Evolutionary conservation across 2,888 invertebrate genomes (phyloP).

Genomic region (Bellardia pandia): DNA sequence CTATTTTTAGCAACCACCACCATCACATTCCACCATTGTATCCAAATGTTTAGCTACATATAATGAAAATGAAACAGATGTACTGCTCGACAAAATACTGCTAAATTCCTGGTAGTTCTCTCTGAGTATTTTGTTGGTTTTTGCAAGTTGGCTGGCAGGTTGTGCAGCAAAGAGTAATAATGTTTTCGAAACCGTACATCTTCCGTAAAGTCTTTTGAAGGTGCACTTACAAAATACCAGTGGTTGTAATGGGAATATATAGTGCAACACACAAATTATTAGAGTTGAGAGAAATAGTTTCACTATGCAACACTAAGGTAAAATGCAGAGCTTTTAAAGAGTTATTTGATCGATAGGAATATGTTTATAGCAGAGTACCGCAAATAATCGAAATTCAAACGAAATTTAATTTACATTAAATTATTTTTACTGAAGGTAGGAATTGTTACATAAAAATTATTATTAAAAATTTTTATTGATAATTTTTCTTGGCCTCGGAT

Average conservation of each 20-base stretch:
- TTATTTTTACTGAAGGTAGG: too few relatives aligned
- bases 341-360: background rate
- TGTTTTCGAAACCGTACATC: slow-evolving; percentile 37
- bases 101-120: background rate
- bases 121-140: background rate
- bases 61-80: slow-evolving; percentile 16
- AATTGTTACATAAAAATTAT: too few relatives aligned
- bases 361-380: too few relatives aligned
- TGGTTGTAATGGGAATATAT: slow-evolving; percentile 3
- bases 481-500: too few relatives aligned
- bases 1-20: background rate
- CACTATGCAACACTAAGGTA: background rate
- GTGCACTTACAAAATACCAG: slow-evolving; percentile 44
- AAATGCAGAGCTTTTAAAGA: slow-evolving; percentile 18
- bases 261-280: background rate
- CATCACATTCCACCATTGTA: slow-evolving; percentile 27
- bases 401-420: too few relatives aligned
- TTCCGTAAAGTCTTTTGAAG: slow-evolving; percentile 48
- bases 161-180: slow-evolving; percentile 17
- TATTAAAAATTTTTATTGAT: too few relatives aligned
- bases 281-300: background rate
- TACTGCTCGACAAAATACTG: slow-evolving; percentile 2
- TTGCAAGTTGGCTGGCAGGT: slow-evolving; percentile 11
- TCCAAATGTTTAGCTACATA: background rate
- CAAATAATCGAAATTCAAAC: too few relatives aligned